These are phyloP conservation scores for Sander lucioperca DNA, from an alignment of 2,113 vertebrate species.

Conservation along the genomic window DNA sequence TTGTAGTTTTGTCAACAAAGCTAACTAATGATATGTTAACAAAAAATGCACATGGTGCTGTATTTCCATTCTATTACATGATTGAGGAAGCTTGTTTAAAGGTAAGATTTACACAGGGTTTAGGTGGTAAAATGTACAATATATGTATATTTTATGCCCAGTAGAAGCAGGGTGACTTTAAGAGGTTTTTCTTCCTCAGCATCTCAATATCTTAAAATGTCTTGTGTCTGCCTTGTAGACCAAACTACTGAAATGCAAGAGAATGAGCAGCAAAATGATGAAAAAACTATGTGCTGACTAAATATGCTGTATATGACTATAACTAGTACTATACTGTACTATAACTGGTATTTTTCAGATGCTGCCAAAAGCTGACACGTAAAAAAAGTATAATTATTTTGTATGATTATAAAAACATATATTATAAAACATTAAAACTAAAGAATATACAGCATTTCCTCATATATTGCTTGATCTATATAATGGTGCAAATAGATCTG, in stretches of 20 bases:
- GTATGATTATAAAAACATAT: background rate
- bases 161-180: slow-evolving; percentile 20
- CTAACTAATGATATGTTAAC: background rate
- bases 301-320: no score
- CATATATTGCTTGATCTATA: slow-evolving; percentile 14
- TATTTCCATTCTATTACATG: background rate
- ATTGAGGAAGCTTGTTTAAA: background rate
- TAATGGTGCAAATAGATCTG: slow-evolving; percentile 25
- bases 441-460: background rate
- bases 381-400: background rate
- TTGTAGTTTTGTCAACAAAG: slow-evolving; percentile 1
- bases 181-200: slow-evolving; percentile 34
- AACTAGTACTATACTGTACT: background rate
- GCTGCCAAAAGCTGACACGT: background rate
- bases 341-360: background rate
- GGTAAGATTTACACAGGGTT: background rate
- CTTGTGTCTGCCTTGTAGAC: slow-evolving; percentile 10
- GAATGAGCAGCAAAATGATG: slow-evolving; percentile 20
- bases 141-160: slow-evolving; percentile 17
- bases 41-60: background rate
- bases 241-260: slow-evolving; percentile 23
- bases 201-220: slow-evolving; percentile 38
- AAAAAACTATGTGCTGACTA: background rate
- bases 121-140: slow-evolving; percentile 22
- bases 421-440: background rate